Conservation (phyloP, 2,888 invertebrate genomes). For the Amblyteles armatorius region DNA sequence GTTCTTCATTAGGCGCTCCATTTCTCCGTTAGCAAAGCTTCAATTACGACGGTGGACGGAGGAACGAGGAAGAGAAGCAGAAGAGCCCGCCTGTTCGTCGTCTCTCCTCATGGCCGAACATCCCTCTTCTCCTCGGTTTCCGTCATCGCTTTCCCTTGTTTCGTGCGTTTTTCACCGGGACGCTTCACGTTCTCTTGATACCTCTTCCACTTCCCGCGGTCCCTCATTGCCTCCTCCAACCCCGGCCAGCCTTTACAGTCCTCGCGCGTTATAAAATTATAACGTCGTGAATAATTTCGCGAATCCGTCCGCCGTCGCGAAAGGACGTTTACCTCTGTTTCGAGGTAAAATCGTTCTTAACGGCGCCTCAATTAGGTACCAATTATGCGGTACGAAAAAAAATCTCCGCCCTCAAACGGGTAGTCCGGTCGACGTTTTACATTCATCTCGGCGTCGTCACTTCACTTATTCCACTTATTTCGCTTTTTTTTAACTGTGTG, state of each 20-base stretch:
- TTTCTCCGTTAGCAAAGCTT: conserved; percentile 59
- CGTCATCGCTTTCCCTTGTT: conserved; percentile 7
- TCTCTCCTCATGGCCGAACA: conserved; percentile 7
- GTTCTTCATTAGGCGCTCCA: conserved; percentile 67
- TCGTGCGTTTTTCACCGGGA: not conserved
- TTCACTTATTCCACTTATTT: conserved; percentile 9
- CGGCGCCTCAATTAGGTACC: conserved; percentile 59
- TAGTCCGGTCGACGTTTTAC: not conserved
- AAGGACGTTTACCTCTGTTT: conserved; percentile 34
- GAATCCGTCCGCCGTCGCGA: conserved; percentile 34
- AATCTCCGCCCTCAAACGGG: not conserved
- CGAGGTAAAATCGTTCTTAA: conserved; percentile 59
- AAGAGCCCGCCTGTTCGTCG: conserved; percentile 28
- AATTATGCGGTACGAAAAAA: conserved; percentile 51
- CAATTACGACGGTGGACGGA: not conserved
- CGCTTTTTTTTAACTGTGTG: not conserved
- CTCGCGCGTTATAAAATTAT: conserved; percentile 54
- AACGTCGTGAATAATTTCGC: conserved; percentile 61
- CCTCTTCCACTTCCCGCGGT: not conserved
- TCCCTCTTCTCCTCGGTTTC: conserved; percentile 9
- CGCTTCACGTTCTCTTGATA: not conserved
- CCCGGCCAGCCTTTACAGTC: conserved; percentile 5
- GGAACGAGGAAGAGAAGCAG: conserved; percentile 24
- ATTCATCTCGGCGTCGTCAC: not conserved
- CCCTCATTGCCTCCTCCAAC: conserved; percentile 10